These are phyloP conservation scores for Syngnathus acus DNA, from an alignment of 2,797 vertebrate genomes.

Conservation along the genomic window DNA sequence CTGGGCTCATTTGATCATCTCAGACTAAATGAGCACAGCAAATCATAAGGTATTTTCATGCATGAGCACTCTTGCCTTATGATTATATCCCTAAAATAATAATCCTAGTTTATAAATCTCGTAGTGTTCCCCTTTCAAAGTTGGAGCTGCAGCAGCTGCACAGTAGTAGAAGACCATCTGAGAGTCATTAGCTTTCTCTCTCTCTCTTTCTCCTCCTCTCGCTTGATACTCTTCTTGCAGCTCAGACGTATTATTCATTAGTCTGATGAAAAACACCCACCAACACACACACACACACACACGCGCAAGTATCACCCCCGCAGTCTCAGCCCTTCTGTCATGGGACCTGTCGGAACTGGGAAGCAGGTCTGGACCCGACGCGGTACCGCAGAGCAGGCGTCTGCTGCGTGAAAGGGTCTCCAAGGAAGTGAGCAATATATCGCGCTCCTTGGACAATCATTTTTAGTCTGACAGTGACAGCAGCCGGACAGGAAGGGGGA, in stretches of 20 bases:
- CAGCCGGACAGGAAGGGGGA: constrained; percentile 18
- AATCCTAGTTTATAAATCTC: constrained; percentile 27
- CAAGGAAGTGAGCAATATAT: constrained; percentile 46
- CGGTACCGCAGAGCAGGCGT: constrained; percentile 39
- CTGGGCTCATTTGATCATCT: neutral
- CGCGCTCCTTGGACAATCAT: constrained; percentile 31
- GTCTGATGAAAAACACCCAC: constrained; percentile 71
- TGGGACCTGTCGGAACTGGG: constrained; percentile 70
- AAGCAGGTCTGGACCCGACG: constrained; percentile 63
- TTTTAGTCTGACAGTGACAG: constrained; percentile 35
- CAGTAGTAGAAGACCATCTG: constrained; percentile 69
- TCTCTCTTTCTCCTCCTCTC: constrained; percentile 46
- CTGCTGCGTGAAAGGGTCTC: constrained; percentile 30
- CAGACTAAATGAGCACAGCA: neutral
- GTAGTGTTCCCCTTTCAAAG: constrained; percentile 44
- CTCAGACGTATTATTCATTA: constrained; percentile 72
- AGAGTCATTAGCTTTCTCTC: constrained; percentile 67
- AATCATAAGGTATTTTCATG: neutral
- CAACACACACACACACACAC: constrained; percentile 4
- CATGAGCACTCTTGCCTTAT: neutral
- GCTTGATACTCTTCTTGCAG: constrained; percentile 56
- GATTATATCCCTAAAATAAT: constrained; percentile 22
- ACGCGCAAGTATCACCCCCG: constrained; percentile 16
- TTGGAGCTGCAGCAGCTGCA: constrained; percentile 49
- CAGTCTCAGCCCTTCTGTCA: constrained; percentile 54